Base-by-base conservation (phyloP, 2,113 vertebrate genomes). In the Entosphenus tridentatus region DNA sequence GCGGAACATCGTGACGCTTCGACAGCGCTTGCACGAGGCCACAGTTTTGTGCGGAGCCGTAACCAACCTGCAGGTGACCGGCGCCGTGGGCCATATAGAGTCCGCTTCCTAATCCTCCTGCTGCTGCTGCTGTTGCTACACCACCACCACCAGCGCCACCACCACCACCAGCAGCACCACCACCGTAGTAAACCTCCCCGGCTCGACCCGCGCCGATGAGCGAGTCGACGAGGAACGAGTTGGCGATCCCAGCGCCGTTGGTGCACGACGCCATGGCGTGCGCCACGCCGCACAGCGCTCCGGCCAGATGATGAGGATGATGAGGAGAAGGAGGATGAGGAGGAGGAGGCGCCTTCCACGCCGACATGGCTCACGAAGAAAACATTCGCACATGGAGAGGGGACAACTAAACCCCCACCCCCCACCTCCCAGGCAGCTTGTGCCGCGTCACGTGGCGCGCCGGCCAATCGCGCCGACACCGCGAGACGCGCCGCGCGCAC, bases 241-340 rank as follows among this genome's bases (percentile, higher is more conserved):
- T 96, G 78, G 87, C 89, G 79, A 87, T 21, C n/a, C 62, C 84
- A 73, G 90, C 86, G 80, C 85, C 90, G 84, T 92, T 88, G 76
- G 89, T 89, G 84, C 88, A 96, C 88, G 93, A 92, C 92, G 96
- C 96, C 83, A 86, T 85, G 79, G 87, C 82, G 82, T 85, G 84
- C 81, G 88, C 89, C 39, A 39, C 39, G 39, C 39, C 39, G 39
- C 39, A 39, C 39, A 39, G 39, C 39, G 39, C 39, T 39, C 39
- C 39, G 39, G 39, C 39, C 39, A 39, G 39, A 39, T 39, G 39
- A 39, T 39, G 39, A 39, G 39, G 39, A 39, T 39, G 39, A 39
- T 39, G 39, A 39, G 39, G 39, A 39, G 39, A 39, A 39, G 39
- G 39, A 39, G 39, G 39, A 39, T 39, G 39, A 39, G 39, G 39